Evolutionary conservation across 2,888 invertebrate genomes (phyloP).

Genomic region (Euplexia lucipara): DNA sequence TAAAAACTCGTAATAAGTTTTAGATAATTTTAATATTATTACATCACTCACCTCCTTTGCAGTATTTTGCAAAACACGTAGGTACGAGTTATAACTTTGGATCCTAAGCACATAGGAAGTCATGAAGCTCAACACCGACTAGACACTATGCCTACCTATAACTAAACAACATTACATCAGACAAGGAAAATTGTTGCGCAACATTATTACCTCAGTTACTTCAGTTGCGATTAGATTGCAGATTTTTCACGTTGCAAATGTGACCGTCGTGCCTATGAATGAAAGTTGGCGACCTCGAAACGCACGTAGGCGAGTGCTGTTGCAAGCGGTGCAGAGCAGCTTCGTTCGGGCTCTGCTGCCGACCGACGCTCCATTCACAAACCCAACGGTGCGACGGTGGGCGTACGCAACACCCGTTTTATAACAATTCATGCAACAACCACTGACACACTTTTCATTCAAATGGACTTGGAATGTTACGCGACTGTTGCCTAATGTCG

Average conservation of each 20-base stretch:
- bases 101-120: constrained; percentile 18
- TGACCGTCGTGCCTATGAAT: constrained; percentile 81
- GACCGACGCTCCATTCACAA: constrained; percentile 84
- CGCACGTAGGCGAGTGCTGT: constrained; percentile 85
- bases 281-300: constrained; percentile 90
- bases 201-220: constrained; percentile 49
- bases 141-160: constrained; percentile 12
- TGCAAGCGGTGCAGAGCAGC: constrained; percentile 75
- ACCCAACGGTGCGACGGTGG: constrained; percentile 69
- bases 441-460: constrained; percentile 70
- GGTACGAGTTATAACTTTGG: constrained; percentile 23
- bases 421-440: constrained; percentile 74
- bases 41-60: too few relatives aligned
- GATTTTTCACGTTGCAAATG: constrained; percentile 68
- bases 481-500: constrained; percentile 62
- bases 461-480: constrained; percentile 62
- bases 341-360: constrained; percentile 51
- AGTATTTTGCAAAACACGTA: too few relatives aligned
- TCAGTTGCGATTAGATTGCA: constrained; percentile 66
- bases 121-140: constrained; percentile 36
- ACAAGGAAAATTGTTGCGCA: constrained; percentile 51
- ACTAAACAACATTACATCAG: constrained; percentile 38
- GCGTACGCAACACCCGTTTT: constrained; percentile 77
- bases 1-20: too few relatives aligned
- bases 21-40: too few relatives aligned